Evolutionary conservation across 2,888 invertebrate species (phyloP).

Genomic region (Rambutsinella grinnellia): DNA sequence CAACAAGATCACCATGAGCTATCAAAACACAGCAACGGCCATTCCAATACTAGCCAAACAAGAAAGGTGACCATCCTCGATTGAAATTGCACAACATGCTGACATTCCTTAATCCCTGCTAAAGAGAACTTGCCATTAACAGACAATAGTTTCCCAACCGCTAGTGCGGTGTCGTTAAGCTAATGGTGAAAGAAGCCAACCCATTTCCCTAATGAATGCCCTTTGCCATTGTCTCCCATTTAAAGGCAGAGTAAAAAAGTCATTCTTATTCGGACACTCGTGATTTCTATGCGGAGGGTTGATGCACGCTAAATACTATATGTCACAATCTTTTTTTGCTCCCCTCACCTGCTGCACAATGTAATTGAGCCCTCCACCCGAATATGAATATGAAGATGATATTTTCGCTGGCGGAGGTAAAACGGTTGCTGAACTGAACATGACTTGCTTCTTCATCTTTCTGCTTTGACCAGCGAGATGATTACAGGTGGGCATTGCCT

Average conservation of each 20-base stretch:
- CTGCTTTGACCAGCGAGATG: background rate
- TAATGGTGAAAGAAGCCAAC: no score
- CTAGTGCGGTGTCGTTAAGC: no score
- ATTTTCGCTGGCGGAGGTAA: conserved; percentile 8
- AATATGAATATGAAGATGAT: conserved; percentile 23
- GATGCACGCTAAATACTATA: background rate
- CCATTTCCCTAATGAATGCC: background rate
- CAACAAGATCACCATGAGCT: background rate
- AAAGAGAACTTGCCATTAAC: conserved; percentile 8
- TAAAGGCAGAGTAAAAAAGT: background rate
- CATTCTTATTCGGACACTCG: background rate
- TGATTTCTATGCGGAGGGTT: background rate
- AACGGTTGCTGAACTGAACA: conserved; percentile 35
- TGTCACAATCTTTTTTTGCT: background rate
- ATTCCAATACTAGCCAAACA: background rate
- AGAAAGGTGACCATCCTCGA: conserved; percentile 2
- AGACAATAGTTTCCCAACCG: conserved; percentile 1
- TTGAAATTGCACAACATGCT: conserved; percentile 8
- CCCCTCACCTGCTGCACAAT: conserved; percentile 31
- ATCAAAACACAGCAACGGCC: background rate
- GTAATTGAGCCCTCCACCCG: conserved; percentile 28
- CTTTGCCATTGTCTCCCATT: background rate
- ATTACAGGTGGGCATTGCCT: conserved; percentile 3
- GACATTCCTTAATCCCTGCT: background rate
- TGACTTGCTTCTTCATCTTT: conserved; percentile 16